Evolutionary conservation across 2,888 invertebrate genomes (phyloP).

Genomic region (Galerucella pusilla): DNA sequence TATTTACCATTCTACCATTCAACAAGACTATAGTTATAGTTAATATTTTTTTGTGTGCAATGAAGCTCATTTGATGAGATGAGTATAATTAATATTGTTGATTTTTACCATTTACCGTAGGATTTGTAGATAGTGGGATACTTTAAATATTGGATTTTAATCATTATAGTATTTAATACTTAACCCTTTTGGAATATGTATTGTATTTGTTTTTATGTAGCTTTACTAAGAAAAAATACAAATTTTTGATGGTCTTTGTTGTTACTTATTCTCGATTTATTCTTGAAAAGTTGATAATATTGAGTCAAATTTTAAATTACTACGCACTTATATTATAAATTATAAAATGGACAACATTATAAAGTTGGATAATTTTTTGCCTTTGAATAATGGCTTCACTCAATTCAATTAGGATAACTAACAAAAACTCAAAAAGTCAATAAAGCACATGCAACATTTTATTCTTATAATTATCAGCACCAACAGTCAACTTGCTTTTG

Average conservation of each 20-base stretch:
- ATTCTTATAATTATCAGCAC: too few species aligned
- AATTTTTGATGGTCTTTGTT: constrained; percentile 24
- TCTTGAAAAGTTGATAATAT: background rate
- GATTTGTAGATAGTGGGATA: constrained; percentile 44
- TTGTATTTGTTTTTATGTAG: constrained; percentile 49
- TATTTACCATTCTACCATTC: constrained; percentile 3
- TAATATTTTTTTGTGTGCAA: constrained; percentile 39
- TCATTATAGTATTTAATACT: constrained; percentile 39
- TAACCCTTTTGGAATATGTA: constrained; percentile 48
- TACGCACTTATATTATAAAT: background rate
- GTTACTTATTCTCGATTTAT: constrained; percentile 1
- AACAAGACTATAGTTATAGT: constrained; percentile 9
- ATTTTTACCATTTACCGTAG: constrained; percentile 38
- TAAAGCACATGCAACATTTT: too few species aligned
- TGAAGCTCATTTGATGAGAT: constrained; percentile 36
- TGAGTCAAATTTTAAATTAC: background rate
- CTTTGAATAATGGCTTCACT: too few species aligned
- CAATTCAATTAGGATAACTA: too few species aligned
- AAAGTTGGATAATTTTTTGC: too few species aligned
- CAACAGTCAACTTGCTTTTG: too few species aligned
- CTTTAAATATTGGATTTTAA: constrained; percentile 43
- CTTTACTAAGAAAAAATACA: constrained; percentile 37
- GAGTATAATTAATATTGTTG: constrained; percentile 35
- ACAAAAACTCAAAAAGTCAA: too few species aligned
- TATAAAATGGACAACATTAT: background rate